phyloP scores from a whole-genome alignment of 2,113 vertebrate species.

The Ascaphus truei region DNA sequence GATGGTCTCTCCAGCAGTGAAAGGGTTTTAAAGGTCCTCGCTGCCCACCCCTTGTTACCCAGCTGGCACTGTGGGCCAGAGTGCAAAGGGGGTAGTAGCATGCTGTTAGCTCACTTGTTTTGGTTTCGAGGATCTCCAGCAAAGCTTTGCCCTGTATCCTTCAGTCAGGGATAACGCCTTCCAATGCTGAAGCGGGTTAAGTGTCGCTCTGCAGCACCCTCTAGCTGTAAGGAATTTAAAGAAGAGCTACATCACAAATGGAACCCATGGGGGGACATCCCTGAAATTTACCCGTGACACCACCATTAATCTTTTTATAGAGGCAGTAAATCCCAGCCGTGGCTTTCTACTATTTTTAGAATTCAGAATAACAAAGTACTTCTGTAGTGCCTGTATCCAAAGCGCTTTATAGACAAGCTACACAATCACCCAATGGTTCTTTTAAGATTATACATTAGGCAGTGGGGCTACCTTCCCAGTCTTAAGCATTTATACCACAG shows the following conservation, averaged over 20 bases:
- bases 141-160: neutral
- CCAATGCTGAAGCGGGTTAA: neutral
- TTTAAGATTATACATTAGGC: neutral
- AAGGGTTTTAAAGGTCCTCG: too few relatives aligned
- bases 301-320: neutral
- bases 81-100: neutral
- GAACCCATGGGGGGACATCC: neutral
- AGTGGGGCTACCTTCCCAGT: neutral
- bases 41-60: too few relatives aligned
- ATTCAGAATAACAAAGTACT: constrained; percentile 11
- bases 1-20: too few relatives aligned
- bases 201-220: constrained; percentile 2
- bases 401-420: constrained; percentile 17
- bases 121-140: neutral
- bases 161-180: neutral
- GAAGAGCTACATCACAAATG: neutral
- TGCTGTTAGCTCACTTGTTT: neutral
- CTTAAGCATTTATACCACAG: constrained; percentile 9
- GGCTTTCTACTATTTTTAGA: neutral
- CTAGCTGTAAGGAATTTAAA: neutral
- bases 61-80: too few relatives aligned
- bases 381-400: constrained; percentile 32
- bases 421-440: neutral
- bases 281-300: neutral
- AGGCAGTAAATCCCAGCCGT: constrained; percentile 5